Conservation (phyloP, 2,113 vertebrate species). For the Plecturocebus donacophilus region DNA sequence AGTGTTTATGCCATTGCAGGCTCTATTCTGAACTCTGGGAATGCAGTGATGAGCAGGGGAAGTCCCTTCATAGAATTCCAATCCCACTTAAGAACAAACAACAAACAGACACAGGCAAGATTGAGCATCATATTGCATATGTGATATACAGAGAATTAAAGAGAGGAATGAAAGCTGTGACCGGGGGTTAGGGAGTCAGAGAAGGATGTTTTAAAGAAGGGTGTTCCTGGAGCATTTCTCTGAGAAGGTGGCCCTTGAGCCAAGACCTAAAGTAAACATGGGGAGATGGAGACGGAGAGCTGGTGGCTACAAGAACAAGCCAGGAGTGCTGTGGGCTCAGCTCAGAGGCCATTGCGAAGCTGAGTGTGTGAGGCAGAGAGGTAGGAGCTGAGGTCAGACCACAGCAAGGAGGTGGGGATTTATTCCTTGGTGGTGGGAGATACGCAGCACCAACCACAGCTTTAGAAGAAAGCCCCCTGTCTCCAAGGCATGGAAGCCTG, state of each 20-base stretch:
- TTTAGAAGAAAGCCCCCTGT: constrained; percentile 32
- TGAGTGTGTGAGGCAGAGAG: neutral
- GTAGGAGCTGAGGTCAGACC: neutral
- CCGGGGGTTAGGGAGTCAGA: neutral
- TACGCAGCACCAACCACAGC: neutral
- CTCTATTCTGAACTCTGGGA: neutral
- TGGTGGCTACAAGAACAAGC: neutral
- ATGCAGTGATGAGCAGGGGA: neutral
- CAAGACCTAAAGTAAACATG: neutral
- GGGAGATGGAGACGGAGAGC: neutral
- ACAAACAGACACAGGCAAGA: neutral
- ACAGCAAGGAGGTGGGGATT: neutral
- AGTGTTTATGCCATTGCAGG: rapidly evolving
- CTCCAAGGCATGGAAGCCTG: neutral
- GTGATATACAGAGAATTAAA: neutral
- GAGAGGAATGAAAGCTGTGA: neutral
- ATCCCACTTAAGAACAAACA: neutral
- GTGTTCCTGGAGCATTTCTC: neutral
- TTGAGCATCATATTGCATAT: rapidly evolving
- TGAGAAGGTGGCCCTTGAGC: neutral
- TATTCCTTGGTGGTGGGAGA: neutral
- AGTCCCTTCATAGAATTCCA: neutral
- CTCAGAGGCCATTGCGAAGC: rapidly evolving
- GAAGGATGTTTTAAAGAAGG: neutral
- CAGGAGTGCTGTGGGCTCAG: too few relatives aligned